These are phyloP conservation scores for Syrrhaptes paradoxus DNA, from an alignment of 2,113 vertebrate species.

Conservation along the genomic window DNA sequence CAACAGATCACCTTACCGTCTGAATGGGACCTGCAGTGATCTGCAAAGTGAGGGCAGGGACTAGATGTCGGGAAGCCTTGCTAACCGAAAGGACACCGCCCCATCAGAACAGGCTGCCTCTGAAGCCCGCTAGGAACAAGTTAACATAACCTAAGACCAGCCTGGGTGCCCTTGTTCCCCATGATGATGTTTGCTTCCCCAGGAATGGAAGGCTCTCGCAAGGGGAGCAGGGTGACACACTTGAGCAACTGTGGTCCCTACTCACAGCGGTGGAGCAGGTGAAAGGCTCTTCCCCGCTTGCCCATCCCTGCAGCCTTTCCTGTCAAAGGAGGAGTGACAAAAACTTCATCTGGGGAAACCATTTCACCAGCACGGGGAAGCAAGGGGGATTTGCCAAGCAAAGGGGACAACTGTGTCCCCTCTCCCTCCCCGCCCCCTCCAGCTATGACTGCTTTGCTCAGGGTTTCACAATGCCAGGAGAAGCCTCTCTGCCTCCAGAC, in stretches of 20 bases:
- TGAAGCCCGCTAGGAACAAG: not conserved
- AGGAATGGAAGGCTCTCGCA: not conserved
- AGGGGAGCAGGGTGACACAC: not conserved
- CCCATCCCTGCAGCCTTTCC: not conserved
- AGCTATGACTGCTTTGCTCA: not conserved
- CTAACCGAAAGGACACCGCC: not conserved
- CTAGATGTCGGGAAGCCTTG: not conserved
- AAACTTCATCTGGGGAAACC: not conserved
- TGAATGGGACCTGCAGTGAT: not conserved
- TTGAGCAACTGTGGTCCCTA: not conserved
- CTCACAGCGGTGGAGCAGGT: rapidly evolving
- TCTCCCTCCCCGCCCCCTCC: not conserved
- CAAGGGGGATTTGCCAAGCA: not conserved
- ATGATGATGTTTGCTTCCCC: not conserved
- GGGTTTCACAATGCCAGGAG: rapidly evolving
- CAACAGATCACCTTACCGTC: not conserved
- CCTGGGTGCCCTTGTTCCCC: not conserved
- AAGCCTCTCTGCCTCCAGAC: not conserved
- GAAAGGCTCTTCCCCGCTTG: not conserved
- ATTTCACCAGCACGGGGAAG: not conserved
- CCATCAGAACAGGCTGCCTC: not conserved
- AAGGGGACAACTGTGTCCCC: not conserved
- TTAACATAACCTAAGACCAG: not conserved
- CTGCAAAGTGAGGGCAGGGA: not conserved
- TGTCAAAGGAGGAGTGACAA: not conserved